These are phyloP conservation scores for Scelioninae gen. 1 DNA, from an alignment of 2,888 invertebrate genomes.

Conservation along the genomic window DNA sequence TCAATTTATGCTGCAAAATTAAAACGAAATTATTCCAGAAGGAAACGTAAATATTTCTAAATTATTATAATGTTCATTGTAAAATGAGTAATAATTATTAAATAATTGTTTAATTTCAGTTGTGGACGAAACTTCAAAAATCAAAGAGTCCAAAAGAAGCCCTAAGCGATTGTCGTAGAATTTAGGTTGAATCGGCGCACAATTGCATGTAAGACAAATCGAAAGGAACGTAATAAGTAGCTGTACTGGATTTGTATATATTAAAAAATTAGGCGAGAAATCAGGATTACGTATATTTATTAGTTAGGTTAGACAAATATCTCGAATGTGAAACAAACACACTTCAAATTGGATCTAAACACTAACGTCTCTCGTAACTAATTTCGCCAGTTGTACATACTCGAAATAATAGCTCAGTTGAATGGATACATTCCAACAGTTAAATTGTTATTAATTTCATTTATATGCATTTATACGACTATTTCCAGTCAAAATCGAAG, in stretches of 20 bases:
- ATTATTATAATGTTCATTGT: no score
- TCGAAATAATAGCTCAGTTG: constrained; percentile 4
- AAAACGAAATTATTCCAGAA: no score
- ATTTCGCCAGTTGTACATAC: constrained; percentile 31
- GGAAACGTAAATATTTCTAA: no score
- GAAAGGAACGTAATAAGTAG: constrained; percentile 53
- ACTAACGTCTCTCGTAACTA: constrained; percentile 39
- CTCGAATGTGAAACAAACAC: constrained; percentile 29
- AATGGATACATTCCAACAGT: no score
- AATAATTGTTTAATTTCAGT: constrained; percentile 24
- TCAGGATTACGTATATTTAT: constrained; percentile 55
- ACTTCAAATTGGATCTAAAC: constrained; percentile 40
- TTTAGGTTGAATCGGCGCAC: constrained; percentile 46
- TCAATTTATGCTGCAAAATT: no score
- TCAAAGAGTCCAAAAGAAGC: constrained; percentile 29
- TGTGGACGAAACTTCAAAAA: constrained; percentile 26
- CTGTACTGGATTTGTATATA: constrained; percentile 63
- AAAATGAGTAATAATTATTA: not conserved
- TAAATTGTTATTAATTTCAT: not conserved
- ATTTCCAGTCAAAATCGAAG: no score
- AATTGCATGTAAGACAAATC: constrained; percentile 52
- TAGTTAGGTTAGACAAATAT: constrained; percentile 46
- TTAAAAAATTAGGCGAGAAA: constrained; percentile 30
- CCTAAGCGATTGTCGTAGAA: constrained; percentile 39
- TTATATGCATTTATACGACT: no score